These are phyloP conservation scores for Thalassophryne amazonica DNA, from an alignment of 2,797 vertebrate genomes.

Conservation along the genomic window DNA sequence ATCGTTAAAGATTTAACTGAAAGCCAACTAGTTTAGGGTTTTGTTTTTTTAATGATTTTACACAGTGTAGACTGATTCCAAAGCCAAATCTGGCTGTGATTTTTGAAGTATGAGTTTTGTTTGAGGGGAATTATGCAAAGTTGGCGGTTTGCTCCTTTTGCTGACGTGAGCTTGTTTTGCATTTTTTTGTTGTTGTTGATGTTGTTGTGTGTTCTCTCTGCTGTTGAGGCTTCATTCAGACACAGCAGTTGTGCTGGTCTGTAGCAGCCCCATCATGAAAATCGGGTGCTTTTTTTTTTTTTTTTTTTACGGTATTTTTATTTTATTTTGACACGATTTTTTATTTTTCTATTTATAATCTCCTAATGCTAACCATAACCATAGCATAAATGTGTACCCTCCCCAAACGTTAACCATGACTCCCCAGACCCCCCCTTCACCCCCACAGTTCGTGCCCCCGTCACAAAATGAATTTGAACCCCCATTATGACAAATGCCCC, in stretches of 20 bases:
- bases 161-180: slow-evolving; percentile 7
- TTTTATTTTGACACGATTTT: no score
- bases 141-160: not conserved
- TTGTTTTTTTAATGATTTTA: not conserved
- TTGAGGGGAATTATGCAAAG: slow-evolving; percentile 8
- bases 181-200: slow-evolving; percentile 6
- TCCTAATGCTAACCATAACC: no score
- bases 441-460: no score
- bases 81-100: not conserved
- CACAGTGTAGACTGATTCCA: not conserved
- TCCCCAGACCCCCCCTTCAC: no score
- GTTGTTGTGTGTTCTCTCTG: slow-evolving; percentile 3
- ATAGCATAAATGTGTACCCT: no score
- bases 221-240: not conserved
- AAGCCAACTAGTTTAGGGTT: no score
- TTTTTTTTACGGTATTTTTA: no score
- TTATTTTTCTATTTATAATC: no score
- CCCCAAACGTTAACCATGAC: no score
- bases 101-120: not conserved
- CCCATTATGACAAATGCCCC: no score
- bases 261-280: not conserved
- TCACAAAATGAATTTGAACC: no score
- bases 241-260: not conserved
- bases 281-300: not conserved
- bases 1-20: no score